Base-by-base conservation (phyloP, 2,888 invertebrate genomes). In the Leistus spinibarbis region DNA sequence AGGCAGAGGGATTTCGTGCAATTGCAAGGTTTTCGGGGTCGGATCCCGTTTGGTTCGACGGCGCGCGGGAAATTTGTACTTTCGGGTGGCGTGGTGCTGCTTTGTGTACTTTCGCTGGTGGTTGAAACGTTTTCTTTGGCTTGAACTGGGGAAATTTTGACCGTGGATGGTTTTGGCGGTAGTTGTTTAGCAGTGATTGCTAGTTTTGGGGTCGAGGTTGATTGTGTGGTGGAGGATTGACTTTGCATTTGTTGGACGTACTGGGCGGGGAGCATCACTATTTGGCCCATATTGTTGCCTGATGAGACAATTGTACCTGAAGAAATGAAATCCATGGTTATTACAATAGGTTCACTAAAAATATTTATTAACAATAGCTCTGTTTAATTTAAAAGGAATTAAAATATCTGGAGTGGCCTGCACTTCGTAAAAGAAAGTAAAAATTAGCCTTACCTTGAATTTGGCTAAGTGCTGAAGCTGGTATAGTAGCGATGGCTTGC, bases 1-100 rank as follows among this genome's bases (percentile, higher is more conserved):
- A 99, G 90, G 83, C 99, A 99, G 84, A 98, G 98, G 1, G 98
- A 99, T 86, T 98, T 98, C 27, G 97, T 99, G 86, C 99, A 99
- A 86, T 99, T 99, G 86, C 99, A 99, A 9, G 98, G 98, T 85
- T 99, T 99, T 63, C 95, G 88, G 0, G 95, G 92, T 78, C 93
- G 87, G 80, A 89, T 82, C 0, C 87, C 88, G 27, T 86, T 85
- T 9, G 83, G 80, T 69, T 83, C 83, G 2, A 82, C 27, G 64
- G 54, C 75, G 64, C 63, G 54, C 7, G 62, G 5, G 60, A 17
- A 75, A 1, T 54, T 75, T 17, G 69, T 17, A 20, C 54, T 77
- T 70, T 53, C 77, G 69, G 62, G 79, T 66, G 53, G 77, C 10
- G 70, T 27, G 40, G 73, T 69, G 13, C 70, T 66, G 76, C 68